phyloP scores from a whole-genome alignment of 2,113 vertebrate species.

The Psittacus erithacus region DNA sequence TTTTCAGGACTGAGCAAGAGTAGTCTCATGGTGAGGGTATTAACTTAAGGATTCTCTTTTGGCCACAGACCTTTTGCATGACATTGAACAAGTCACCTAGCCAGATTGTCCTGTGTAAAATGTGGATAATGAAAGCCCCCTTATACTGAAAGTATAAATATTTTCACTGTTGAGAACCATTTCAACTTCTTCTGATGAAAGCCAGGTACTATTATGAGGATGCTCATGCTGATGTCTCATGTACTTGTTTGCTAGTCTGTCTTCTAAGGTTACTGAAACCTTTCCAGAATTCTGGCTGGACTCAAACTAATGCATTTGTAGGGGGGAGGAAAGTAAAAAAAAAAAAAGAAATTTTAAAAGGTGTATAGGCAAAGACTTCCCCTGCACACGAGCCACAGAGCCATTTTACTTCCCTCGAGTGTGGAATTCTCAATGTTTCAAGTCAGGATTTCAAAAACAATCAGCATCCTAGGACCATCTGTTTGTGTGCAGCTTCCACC shows the following conservation, averaged over 20 bases:
- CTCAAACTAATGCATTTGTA: background rate
- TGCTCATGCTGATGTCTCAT: constrained; percentile 23
- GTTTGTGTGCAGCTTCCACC: background rate
- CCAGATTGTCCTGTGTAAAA: background rate
- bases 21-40: background rate
- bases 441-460: background rate
- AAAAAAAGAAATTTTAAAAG: background rate
- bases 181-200: constrained; percentile 42
- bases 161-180: background rate
- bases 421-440: background rate
- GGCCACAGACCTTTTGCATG: background rate
- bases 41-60: background rate
- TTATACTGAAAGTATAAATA: background rate
- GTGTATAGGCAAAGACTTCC: background rate
- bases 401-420: background rate
- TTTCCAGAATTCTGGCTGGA: constrained; percentile 35
- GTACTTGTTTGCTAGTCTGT: constrained; percentile 10
- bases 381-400: background rate
- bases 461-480: background rate
- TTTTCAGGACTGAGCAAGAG: background rate
- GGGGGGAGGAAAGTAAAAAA: background rate
- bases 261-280: constrained; percentile 22
- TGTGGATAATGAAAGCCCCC: background rate
- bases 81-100: background rate
- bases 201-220: constrained; percentile 23